These are phyloP conservation scores for Drosophila albomicans DNA, from an alignment of 1,140 invertebrate species.

Conservation along the genomic window DNA sequence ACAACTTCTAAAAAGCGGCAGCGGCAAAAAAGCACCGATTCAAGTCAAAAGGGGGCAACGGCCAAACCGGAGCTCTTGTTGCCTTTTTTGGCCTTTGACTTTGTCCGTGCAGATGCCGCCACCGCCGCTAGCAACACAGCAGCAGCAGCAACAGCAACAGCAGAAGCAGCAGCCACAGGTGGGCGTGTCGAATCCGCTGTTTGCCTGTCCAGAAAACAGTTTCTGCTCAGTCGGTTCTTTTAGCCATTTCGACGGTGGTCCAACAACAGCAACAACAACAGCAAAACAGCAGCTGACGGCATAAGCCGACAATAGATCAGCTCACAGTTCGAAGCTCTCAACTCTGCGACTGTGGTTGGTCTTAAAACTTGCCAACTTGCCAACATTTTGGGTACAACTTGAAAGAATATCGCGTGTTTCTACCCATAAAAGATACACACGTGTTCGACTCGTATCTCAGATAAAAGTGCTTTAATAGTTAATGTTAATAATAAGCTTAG, in stretches of 20 bases:
- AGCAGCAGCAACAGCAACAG: background rate
- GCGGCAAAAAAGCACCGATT: slow-evolving; percentile 44
- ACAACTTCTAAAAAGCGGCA: slow-evolving; percentile 50
- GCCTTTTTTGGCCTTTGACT: slow-evolving; percentile 66
- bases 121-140: slow-evolving; percentile 7
- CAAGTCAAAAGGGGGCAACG: slow-evolving; percentile 47
- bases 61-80: slow-evolving; percentile 41
- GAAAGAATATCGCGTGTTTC: slow-evolving; percentile 10
- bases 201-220: slow-evolving; percentile 39
- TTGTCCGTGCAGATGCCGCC: slow-evolving; percentile 49
- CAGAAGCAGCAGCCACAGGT: slow-evolving; percentile 40
- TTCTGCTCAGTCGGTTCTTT: slow-evolving; percentile 19
- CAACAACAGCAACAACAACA: background rate
- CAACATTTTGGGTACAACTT: background rate
- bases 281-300: slow-evolving; percentile 12
- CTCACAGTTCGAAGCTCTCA: too few relatives aligned
- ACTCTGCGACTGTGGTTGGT: background rate
- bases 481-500: background rate
- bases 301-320: slow-evolving; percentile 40
- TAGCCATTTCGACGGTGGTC: slow-evolving; percentile 27
- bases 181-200: slow-evolving; percentile 52
- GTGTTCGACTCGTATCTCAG: background rate
- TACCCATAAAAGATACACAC: background rate
- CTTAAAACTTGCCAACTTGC: background rate
- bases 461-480: background rate